phyloP scores from a whole-genome alignment of 2,888 invertebrate species.

The Chalcis sispes region DNA sequence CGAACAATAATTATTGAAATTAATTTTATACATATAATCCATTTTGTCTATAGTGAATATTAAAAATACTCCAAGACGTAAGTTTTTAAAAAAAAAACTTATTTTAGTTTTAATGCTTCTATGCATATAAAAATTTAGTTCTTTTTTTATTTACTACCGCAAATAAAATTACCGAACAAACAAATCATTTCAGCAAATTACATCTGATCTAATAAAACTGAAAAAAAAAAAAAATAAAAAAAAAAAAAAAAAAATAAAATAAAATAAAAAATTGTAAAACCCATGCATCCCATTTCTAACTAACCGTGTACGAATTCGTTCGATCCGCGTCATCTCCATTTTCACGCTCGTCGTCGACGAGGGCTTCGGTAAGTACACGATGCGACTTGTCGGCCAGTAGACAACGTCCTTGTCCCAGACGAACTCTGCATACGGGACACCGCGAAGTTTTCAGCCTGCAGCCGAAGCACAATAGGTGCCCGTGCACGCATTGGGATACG shows the following conservation, averaged over 20 bases:
- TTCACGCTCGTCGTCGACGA: slow-evolving; percentile 56
- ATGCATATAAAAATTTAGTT: too few species aligned
- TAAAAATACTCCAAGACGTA: too few species aligned
- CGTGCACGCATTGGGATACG: slow-evolving; percentile 81
- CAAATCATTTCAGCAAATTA: too few species aligned
- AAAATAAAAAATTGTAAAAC: background rate
- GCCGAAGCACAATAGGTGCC: slow-evolving; percentile 80
- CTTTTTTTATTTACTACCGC: too few species aligned
- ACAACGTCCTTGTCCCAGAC: slow-evolving; percentile 72
- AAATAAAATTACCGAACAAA: too few species aligned
- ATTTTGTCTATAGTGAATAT: too few species aligned
- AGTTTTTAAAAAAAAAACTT: too few species aligned
- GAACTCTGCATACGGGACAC: slow-evolving; percentile 81
- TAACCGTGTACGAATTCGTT: background rate
- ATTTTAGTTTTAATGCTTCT: too few species aligned
- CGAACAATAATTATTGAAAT: too few species aligned
- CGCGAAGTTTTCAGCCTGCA: slow-evolving; percentile 79
- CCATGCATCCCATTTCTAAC: too few species aligned
- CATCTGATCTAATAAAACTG: background rate
- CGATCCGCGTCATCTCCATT: slow-evolving; percentile 58
- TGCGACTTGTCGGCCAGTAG: slow-evolving; percentile 72
- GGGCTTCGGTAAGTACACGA: slow-evolving; percentile 68
- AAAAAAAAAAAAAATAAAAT: background rate
- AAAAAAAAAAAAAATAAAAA: background rate
- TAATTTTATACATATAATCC: too few species aligned